phyloP scores from a whole-genome alignment of 2,888 invertebrate species.

The Stomorhina lunata region DNA sequence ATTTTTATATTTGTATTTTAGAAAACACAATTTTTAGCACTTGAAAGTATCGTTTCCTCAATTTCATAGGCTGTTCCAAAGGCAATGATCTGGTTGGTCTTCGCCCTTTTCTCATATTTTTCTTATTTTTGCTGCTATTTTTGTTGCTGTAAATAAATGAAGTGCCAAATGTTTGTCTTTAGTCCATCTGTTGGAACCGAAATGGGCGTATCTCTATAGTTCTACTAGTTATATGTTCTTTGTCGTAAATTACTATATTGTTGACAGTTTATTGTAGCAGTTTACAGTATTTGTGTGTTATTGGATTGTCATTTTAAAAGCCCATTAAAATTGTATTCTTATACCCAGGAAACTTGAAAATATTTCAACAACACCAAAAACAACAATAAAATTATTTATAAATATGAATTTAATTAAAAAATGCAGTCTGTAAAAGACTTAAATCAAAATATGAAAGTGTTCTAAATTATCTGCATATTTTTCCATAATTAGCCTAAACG shows the following conservation, averaged over 20 bases:
- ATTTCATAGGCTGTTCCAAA: slow-evolving; percentile 28
- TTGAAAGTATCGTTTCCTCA: background rate
- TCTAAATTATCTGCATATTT: too few relatives aligned
- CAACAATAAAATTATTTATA: slow-evolving; percentile 27
- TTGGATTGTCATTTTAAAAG: slow-evolving; percentile 60
- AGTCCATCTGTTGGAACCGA: slow-evolving; percentile 51
- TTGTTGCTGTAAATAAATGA: background rate
- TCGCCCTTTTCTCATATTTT: slow-evolving; percentile 3
- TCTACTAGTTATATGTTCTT: slow-evolving; percentile 50
- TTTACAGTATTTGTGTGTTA: slow-evolving; percentile 39
- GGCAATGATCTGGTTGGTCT: slow-evolving; percentile 50
- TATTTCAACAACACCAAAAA: background rate
- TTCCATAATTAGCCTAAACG: too few relatives aligned
- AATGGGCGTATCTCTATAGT: slow-evolving; percentile 58
- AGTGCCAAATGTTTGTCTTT: slow-evolving; percentile 1
- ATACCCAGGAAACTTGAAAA: slow-evolving; percentile 4
- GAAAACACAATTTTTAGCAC: slow-evolving; percentile 11
- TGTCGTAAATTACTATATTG: slow-evolving; percentile 64
- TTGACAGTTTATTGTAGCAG: slow-evolving; percentile 62
- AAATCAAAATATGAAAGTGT: background rate
- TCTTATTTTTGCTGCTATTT: background rate
- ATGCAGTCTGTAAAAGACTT: slow-evolving; percentile 10
- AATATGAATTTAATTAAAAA: slow-evolving; percentile 23
- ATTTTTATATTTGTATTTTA: background rate
- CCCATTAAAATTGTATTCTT: slow-evolving; percentile 49